Conservation (phyloP, 2,797 vertebrate species). For the Galaxias olidus region DNA sequence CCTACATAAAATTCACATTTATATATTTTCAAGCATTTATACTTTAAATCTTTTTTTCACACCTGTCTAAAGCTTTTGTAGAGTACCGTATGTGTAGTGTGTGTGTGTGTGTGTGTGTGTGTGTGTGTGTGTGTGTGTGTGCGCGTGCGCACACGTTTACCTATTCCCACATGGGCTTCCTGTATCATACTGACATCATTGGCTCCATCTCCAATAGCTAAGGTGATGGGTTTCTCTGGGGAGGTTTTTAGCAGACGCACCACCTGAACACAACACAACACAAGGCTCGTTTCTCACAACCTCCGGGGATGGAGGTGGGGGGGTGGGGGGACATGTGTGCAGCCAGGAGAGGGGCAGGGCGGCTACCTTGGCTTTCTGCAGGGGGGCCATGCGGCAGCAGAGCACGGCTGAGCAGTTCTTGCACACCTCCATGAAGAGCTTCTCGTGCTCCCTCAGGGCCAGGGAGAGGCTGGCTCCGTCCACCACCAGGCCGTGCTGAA, state of each 20-base stretch:
- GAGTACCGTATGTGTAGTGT: no score
- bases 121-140: not conserved
- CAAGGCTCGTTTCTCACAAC: not conserved
- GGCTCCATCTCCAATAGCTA: slow-evolving; percentile 94
- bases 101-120: no score
- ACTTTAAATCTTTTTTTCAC: no score
- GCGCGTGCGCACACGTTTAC: slow-evolving; percentile 65
- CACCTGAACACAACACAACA: slow-evolving; percentile 75
- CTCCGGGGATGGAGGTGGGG: no score
- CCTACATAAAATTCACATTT: no score
- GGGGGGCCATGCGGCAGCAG: slow-evolving; percentile 96
- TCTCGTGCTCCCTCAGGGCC: slow-evolving; percentile 93
- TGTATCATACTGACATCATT: slow-evolving; percentile 99
- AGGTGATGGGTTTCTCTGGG: slow-evolving; percentile 93
- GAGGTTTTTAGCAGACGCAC: slow-evolving; percentile 94
- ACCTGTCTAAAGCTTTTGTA: no score
- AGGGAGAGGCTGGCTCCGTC: slow-evolving; percentile 95
- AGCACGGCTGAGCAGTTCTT: slow-evolving; percentile 93
- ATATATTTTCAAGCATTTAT: no score
- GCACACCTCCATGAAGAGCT: slow-evolving; percentile 97
- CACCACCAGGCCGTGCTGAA: slow-evolving; percentile 95
- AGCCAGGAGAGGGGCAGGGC: no score
- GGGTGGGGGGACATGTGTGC: no score
- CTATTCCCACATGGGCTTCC: slow-evolving; percentile 97
- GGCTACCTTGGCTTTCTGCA: slow-evolving; percentile 95